phyloP scores from a whole-genome alignment of 2,888 invertebrate genomes.

The Biston betularia region DNA sequence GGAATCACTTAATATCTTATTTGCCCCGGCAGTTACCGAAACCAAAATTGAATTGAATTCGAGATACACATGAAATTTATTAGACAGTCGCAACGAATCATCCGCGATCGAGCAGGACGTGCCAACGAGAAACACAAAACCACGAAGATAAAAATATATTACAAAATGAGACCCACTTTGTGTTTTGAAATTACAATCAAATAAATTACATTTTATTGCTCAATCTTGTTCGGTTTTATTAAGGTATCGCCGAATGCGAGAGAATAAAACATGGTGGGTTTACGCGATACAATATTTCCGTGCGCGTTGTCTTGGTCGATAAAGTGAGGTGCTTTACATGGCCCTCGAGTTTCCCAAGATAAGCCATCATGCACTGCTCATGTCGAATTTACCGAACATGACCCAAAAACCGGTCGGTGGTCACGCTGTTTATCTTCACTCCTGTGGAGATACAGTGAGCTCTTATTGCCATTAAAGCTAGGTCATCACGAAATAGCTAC shows the following conservation, averaged over 20 bases:
- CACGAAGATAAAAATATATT: constrained; percentile 85
- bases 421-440: neutral
- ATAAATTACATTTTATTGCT: constrained; percentile 87
- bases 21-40: constrained; percentile 63
- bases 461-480: no score
- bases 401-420: neutral
- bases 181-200: constrained; percentile 86
- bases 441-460: no score
- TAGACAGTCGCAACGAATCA: constrained; percentile 68
- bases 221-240: constrained; percentile 86
- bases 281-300: constrained; percentile 79
- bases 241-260: constrained; percentile 83
- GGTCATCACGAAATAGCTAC: no score
- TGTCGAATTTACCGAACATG: constrained; percentile 55
- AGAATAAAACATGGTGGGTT: constrained; percentile 83
- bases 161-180: constrained; percentile 85
- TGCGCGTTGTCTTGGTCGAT: constrained; percentile 64
- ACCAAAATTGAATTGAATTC: constrained; percentile 72
- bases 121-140: constrained; percentile 80
- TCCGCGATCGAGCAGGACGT: constrained; percentile 73
- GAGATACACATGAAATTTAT: constrained; percentile 69
- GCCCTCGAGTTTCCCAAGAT: constrained; percentile 75
- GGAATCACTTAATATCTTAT: constrained; percentile 70
- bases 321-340: constrained; percentile 75
- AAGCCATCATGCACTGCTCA: constrained; percentile 71